These are phyloP conservation scores for Aspidiotus destructor DNA, from an alignment of 2,888 invertebrate species.

Conservation along the genomic window DNA sequence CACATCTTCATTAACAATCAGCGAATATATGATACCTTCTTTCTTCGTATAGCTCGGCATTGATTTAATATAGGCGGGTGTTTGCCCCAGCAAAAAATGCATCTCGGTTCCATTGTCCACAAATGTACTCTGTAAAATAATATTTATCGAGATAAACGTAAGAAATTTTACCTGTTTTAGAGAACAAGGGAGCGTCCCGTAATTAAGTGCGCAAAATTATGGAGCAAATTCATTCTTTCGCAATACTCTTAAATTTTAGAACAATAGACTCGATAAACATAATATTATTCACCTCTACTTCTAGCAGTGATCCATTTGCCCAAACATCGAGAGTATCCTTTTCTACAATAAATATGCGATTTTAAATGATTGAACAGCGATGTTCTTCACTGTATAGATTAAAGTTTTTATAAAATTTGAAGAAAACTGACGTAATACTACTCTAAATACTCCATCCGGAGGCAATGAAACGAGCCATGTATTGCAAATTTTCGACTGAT, in stretches of 20 bases:
- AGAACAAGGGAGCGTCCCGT: neutral
- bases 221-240: neutral
- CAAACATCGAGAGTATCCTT: conserved; percentile 65
- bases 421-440: conserved; percentile 57
- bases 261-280: too few species aligned
- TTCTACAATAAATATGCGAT: conserved; percentile 45
- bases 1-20: conserved; percentile 46
- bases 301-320: conserved; percentile 61
- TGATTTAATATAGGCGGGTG: conserved; percentile 48
- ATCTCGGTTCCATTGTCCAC: conserved; percentile 78
- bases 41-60: conserved; percentile 49
- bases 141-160: neutral
- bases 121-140: conserved; percentile 58
- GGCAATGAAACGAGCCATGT: conserved; percentile 57
- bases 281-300: conserved; percentile 49
- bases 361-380: neutral
- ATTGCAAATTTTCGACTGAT: conserved; percentile 62
- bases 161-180: too few species aligned
- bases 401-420: neutral
- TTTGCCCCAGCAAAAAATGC: conserved; percentile 53
- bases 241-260: conserved; percentile 37
- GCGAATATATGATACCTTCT: conserved; percentile 51
- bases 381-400: too few species aligned
- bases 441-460: conserved; percentile 50
- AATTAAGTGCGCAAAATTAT: too few species aligned